Conservation (phyloP, 2,113 vertebrate species). For the Macquaria ambigua region DNA sequence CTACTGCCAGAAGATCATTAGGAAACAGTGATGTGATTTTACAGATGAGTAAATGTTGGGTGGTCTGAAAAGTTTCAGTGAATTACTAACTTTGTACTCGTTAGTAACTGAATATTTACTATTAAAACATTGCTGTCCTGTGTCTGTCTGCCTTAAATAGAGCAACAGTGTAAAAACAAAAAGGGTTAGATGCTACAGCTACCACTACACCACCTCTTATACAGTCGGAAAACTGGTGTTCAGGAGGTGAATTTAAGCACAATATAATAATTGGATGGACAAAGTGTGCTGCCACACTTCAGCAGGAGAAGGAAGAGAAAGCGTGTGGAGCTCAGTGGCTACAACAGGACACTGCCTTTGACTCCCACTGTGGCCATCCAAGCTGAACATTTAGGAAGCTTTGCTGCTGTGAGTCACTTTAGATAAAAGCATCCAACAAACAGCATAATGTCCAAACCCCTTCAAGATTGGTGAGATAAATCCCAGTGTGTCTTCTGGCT, state of each 20-base stretch:
- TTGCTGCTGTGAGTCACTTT: not conserved
- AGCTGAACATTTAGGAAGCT: conserved; percentile 1
- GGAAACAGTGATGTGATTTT: not conserved
- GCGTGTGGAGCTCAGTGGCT: not conserved
- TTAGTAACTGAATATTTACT: not conserved
- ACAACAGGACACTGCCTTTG: not conserved
- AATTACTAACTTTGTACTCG: not conserved
- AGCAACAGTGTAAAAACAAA: not conserved
- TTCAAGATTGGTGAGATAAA: conserved; percentile 31
- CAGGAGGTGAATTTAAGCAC: not conserved
- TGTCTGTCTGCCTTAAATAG: not conserved
- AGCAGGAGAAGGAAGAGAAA: not conserved
- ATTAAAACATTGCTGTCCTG: not conserved
- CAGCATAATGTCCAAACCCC: conserved; percentile 4
- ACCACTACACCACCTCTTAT: not conserved
- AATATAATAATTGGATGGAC: not conserved
- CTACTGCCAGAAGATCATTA: no score
- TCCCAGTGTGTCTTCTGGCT: conserved; percentile 27
- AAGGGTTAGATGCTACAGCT: not conserved
- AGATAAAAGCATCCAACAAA: conserved; percentile 27
- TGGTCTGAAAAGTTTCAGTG: not conserved
- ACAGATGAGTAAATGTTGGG: not conserved
- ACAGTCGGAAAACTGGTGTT: not conserved
- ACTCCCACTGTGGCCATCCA: not conserved
- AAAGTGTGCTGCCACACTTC: not conserved